A percentile compares a stretch with the other conserved stretches of the same genome.
Evolutionary conservation across 2,888 invertebrate genomes (phyloP).

Genomic region (Saturnia japonica): DNA sequence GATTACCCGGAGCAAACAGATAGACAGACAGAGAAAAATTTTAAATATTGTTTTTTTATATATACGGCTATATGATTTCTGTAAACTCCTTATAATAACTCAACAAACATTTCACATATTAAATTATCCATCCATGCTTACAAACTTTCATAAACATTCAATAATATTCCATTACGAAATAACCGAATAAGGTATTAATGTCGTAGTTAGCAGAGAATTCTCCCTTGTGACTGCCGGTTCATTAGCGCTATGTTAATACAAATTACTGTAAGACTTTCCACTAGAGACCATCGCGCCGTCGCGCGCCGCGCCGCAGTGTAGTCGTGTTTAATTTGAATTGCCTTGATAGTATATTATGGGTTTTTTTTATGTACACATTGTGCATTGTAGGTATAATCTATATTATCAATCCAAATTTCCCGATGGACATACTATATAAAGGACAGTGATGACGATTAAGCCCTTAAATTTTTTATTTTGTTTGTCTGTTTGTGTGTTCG

Average conservation of each 20-base stretch:
- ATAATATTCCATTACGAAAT: conserved; percentile 75
- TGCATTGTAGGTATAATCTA: neutral
- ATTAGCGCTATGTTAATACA: conserved; percentile 78
- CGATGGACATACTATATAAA: too few species aligned
- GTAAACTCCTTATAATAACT: neutral
- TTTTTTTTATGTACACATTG: neutral
- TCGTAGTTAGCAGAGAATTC: conserved; percentile 75
- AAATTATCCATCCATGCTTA: conserved; percentile 51
- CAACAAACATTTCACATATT: conserved; percentile 12
- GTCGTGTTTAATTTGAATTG: conserved; percentile 73
- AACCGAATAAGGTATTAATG: conserved; percentile 79
- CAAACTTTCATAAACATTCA: conserved; percentile 55
- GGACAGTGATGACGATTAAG: too few species aligned
- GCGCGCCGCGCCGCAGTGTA: conserved; percentile 33
- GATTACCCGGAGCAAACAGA: too few species aligned
- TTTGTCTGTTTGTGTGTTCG: too few species aligned
- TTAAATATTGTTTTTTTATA: too few species aligned
- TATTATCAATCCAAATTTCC: too few species aligned
- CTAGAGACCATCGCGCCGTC: conserved; percentile 40
- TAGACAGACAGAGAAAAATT: too few species aligned
- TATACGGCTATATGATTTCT: neutral
- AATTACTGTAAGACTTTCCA: conserved; percentile 63
- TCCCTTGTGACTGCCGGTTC: conserved; percentile 75
- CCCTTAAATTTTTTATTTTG: too few species aligned
- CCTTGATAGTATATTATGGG: conserved; percentile 45